Percentiles rank a stretch among this genome's conserved stretches.
These are phyloP conservation scores for Neocrepidodera transversa DNA, from an alignment of 2,888 invertebrate genomes.

Conservation along the genomic window DNA sequence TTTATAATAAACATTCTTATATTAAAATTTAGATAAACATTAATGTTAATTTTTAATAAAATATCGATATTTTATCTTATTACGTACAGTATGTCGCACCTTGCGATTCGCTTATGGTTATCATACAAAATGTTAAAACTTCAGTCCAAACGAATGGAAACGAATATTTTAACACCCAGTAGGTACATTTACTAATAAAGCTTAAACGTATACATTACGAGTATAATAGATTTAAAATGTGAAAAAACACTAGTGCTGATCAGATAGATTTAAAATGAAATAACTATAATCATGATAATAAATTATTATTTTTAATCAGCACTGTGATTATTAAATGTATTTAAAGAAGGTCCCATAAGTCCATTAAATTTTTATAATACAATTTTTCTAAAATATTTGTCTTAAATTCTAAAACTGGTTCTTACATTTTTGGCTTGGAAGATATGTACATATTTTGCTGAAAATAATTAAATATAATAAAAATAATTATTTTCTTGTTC, in stretches of 20 bases:
- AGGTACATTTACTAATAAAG: conserved; percentile 15
- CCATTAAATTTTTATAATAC: neutral
- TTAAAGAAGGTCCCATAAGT: neutral
- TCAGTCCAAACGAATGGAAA: too few relatives aligned
- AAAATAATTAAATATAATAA: neutral
- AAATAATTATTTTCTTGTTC: too few relatives aligned
- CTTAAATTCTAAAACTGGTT: neutral
- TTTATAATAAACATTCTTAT: conserved; percentile 15
- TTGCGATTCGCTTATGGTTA: conserved; percentile 56
- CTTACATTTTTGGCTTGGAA: neutral
- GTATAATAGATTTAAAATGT: neutral
- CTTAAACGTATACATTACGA: conserved; percentile 4
- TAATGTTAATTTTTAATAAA: neutral
- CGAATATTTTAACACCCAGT: conserved; percentile 11
- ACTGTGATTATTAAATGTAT: neutral
- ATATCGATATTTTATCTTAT: conserved; percentile 17
- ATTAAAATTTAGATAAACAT: conserved; percentile 19
- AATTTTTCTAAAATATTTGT: neutral
- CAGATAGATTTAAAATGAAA: too few relatives aligned
- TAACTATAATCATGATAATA: too few relatives aligned
- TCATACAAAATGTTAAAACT: conserved; percentile 26
- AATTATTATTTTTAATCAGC: neutral
- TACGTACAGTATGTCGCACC: conserved; percentile 54
- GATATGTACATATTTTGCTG: neutral
- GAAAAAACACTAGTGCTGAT: too few relatives aligned